A percentile compares a stretch with the other conserved stretches of the same genome.
Evolutionary conservation across 1,140 invertebrate species (phyloP).

Genomic region (Zophobas morio): DNA sequence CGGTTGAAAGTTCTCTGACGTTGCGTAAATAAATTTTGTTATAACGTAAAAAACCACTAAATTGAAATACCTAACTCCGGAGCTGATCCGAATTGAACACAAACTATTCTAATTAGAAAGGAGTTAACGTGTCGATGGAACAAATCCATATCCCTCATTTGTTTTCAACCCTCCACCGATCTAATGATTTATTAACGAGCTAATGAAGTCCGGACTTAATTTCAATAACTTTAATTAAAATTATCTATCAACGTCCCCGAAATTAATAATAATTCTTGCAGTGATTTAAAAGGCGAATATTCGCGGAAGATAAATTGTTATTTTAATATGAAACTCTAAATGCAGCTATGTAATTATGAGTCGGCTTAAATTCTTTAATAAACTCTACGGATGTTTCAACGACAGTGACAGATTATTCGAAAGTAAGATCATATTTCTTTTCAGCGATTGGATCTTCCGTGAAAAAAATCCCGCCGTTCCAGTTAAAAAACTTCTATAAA

Average conservation of each 20-base stretch:
- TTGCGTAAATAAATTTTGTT: neutral
- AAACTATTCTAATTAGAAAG: constrained; percentile 43
- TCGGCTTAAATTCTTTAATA: constrained; percentile 25
- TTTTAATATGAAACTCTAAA: constrained; percentile 38
- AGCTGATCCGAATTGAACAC: neutral
- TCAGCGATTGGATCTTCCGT: too few species aligned
- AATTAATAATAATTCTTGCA: constrained; percentile 36
- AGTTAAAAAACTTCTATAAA: too few species aligned
- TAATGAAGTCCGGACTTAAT: constrained; percentile 60
- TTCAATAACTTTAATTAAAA: constrained; percentile 62
- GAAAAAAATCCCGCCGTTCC: too few species aligned
- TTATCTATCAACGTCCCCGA: constrained; percentile 56
- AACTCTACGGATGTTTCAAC: constrained; percentile 3
- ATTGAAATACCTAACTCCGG: neutral
- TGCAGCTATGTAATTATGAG: constrained; percentile 25
- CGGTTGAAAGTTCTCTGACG: neutral
- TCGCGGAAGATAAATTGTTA: constrained; percentile 29
- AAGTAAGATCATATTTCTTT: neutral
- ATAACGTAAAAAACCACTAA: constrained; percentile 5
- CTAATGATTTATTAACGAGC: constrained; percentile 56
- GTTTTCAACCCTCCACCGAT: constrained; percentile 42
- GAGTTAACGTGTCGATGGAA: constrained; percentile 30
- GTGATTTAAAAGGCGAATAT: constrained; percentile 3
- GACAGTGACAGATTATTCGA: constrained; percentile 26
- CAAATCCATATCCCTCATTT: constrained; percentile 23